Base-by-base conservation (phyloP, 2,797 vertebrate genomes). In the Microctenopoma lineatum region DNA sequence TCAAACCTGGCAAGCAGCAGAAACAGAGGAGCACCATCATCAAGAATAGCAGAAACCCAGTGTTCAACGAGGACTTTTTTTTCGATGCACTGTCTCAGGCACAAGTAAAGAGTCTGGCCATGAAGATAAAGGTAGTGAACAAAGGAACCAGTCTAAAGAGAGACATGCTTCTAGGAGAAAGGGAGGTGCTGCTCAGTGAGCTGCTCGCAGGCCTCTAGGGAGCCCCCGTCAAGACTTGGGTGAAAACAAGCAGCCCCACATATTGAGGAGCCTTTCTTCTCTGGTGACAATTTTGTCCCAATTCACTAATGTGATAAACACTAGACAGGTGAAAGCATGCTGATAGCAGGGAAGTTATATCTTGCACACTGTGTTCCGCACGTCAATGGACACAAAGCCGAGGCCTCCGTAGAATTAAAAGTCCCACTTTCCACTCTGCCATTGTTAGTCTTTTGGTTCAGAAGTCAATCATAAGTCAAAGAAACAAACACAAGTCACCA, bases 61-160 rank as follows among this genome's bases (percentile, higher is more conserved):
- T 98, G 73, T 99, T 99, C 93, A 98, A 98, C 0, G 97, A 99
- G 83, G 98, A 99, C 91, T 99, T 99, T 85, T 99, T 98, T 90
- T 99, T 99, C 0, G 97, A 98, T 0, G 93, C 96, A 3, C 79
- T 99, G 89, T 93, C 95, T 3, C 89, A 92, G 3, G 91, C 93
- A 4, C 94, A 96, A 1, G 92, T 94, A 52, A 96, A 95, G 80
- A 96, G 92, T 83, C 92, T 98, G 91, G 95, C 96, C 47, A 92
- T 99, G 79, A 96, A 98, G 90, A 89, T 99, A 89, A 99, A 99
- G 87, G 97, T 98, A 71, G 95, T 99, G 52, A 99, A 99, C 94
- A 98, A 98, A 83, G 98, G 97, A 21, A 95, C 96, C 82, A 97
- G 97, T 84, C 94, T 99, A 68, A 98, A 96, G 93, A 93, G 97